Conservation (phyloP, 1,140 invertebrate genomes). For the Palaemon carinicauda region DNA sequence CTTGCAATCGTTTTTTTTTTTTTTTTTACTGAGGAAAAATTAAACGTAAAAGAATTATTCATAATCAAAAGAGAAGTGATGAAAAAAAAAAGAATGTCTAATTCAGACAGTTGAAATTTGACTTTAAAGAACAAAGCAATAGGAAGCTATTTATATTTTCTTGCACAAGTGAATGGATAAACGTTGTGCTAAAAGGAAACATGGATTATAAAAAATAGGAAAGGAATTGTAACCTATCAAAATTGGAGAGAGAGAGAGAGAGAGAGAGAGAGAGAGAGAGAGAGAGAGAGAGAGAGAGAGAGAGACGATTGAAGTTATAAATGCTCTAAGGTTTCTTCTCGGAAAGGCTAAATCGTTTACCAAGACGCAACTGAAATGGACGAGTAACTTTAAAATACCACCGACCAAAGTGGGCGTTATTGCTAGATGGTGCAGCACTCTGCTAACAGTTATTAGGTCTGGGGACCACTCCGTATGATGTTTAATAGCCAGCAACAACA, state of each 20-base stretch:
- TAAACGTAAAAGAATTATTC: background rate
- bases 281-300: background rate
- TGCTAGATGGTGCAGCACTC: too few species aligned
- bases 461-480: too few species aligned
- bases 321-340: too few species aligned
- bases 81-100: background rate
- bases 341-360: too few species aligned
- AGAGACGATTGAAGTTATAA: background rate
- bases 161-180: background rate
- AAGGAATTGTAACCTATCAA: constrained; percentile 22
- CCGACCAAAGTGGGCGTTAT: too few species aligned
- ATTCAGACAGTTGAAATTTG: background rate
- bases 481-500: too few species aligned
- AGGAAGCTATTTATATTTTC: background rate
- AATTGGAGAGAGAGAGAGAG: constrained; percentile 53
- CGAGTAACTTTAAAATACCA: too few species aligned
- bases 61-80: background rate
- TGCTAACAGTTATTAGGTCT: too few species aligned
- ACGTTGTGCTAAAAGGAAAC: constrained; percentile 41
- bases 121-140: background rate
- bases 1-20: too few species aligned
- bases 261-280: background rate
- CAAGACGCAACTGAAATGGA: too few species aligned
- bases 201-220: constrained; percentile 57
- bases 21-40: too few species aligned